Evolutionary conservation across 2,113 vertebrate species (phyloP), one percentile per base, ranked within the genome.

Genomic region (Xyrauchen texanus): DNA sequence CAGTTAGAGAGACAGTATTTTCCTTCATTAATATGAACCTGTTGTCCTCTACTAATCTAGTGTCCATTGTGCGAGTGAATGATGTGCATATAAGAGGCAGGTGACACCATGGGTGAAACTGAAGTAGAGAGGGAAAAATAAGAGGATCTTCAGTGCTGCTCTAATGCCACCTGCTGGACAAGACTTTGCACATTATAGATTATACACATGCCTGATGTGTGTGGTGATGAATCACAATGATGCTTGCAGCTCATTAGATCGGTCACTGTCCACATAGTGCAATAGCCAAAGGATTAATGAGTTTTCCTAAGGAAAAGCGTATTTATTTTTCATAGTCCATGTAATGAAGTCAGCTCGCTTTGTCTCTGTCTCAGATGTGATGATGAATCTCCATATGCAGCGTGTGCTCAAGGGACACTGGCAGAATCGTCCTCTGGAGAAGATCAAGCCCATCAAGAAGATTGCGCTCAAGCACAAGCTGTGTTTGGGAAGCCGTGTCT

Each of bases 341-440:
- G 21, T 34, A 34, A 34, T 34, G 21, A 34, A 34, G 21, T 34
- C 21, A 34, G 21, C 21, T 11, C 42, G 49, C 45, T 47, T 55
- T 45, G 21, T 45, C 58, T 78, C 45, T 61, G 13, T 11, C 55
- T 55, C 60, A 86, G 95, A 96, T 81, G 92, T 96, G 69, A 92
- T 93, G 47, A 91, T 91, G 4, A 92, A 92, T 89, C 90, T 95
- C 83, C 94, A 95, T 85, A 92, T 95, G 88, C 95, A 94, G 89
- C 92, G 93, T 80, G 91, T 94, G 88, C 79, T 96, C 87, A 95
- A 95, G 85, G 93, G 93, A 69, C 94, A 95, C 70, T 93, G 93
- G 91, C 95, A 95, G 88, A 93, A 93, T 85, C 95, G 95, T 76
- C 92, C 94, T 82, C 93, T 94, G 8, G 93, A 96, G 87, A 95